Conservation (phyloP, 2,113 vertebrate species). For the Aspiorhynchus laticeps region DNA sequence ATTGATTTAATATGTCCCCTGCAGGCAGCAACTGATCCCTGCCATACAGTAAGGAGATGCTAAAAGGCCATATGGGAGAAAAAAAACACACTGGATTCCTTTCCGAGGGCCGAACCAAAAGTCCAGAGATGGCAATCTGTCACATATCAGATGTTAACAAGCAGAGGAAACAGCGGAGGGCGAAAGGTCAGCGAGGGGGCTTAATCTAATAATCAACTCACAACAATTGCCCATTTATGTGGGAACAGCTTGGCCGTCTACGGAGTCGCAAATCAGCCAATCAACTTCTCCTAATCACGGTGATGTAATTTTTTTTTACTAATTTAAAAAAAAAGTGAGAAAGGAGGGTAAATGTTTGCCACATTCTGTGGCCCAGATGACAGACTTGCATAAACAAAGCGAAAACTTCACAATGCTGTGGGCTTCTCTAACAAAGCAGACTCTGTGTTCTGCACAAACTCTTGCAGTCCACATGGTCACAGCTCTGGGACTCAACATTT, state of each 20-base stretch:
- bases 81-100: slow-evolving; percentile 5
- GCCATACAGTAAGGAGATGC: slow-evolving; percentile 11
- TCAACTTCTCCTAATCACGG: slow-evolving; percentile 50
- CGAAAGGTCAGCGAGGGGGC: slow-evolving; percentile 34
- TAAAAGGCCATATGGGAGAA: slow-evolving; percentile 35
- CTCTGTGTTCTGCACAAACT: slow-evolving; percentile 53
- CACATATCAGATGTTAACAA: slow-evolving; percentile 30
- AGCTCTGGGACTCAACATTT: slow-evolving; percentile 50
- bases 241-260: slow-evolving; percentile 39
- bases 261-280: slow-evolving; percentile 28
- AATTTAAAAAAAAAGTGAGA: slow-evolving; percentile 52
- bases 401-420: slow-evolving; percentile 50
- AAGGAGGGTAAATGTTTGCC: slow-evolving; percentile 50
- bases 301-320: slow-evolving; percentile 57
- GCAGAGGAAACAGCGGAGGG: slow-evolving; percentile 42
- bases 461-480: slow-evolving; percentile 23
- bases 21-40: background rate
- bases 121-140: slow-evolving; percentile 8
- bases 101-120: background rate
- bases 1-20: slow-evolving; percentile 6
- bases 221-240: slow-evolving; percentile 54
- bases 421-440: slow-evolving; percentile 57
- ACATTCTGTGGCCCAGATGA: slow-evolving; percentile 43
- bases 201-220: slow-evolving; percentile 54
- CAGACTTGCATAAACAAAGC: slow-evolving; percentile 40